Conservation (phyloP, 2,797 vertebrate genomes). For the Syndactyla subalaris region DNA sequence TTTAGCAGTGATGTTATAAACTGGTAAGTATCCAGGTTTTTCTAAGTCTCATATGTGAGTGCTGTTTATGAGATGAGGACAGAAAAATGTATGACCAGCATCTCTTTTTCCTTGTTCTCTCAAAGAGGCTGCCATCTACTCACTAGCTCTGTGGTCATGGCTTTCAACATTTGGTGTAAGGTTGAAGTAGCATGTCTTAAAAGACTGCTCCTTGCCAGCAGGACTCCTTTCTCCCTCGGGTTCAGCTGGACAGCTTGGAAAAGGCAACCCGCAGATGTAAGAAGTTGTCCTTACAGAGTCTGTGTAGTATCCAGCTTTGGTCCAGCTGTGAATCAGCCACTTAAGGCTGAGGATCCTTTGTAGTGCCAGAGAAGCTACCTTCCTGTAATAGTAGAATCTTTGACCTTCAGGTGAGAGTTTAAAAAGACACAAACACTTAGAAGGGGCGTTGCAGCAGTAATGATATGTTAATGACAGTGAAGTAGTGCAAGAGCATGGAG, state of each 20-base stretch:
- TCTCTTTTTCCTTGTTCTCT: not conserved
- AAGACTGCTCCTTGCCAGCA: not conserved
- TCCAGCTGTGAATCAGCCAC: not conserved
- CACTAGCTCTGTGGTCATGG: not conserved
- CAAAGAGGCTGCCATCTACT: not conserved
- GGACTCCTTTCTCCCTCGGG: not conserved
- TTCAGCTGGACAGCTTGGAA: not conserved
- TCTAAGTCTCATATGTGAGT: not conserved
- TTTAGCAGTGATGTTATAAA: not conserved
- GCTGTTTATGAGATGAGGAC: not conserved
- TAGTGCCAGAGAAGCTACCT: not conserved
- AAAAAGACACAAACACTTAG: not conserved
- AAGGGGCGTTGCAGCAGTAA: not conserved
- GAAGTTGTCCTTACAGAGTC: not conserved
- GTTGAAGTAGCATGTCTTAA: not conserved
- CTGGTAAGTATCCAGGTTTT: not conserved
- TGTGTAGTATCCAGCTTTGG: not conserved
- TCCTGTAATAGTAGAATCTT: not conserved
- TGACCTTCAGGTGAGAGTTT: not conserved
- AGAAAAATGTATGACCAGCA: not conserved
- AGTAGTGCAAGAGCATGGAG: not conserved
- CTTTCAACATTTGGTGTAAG: not conserved
- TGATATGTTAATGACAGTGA: not conserved
- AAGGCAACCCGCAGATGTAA: accelerated
- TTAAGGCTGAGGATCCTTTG: not conserved